Evolutionary conservation across 1,140 invertebrate genomes (phyloP).

Genomic region (Drosophila miranda): DNA sequence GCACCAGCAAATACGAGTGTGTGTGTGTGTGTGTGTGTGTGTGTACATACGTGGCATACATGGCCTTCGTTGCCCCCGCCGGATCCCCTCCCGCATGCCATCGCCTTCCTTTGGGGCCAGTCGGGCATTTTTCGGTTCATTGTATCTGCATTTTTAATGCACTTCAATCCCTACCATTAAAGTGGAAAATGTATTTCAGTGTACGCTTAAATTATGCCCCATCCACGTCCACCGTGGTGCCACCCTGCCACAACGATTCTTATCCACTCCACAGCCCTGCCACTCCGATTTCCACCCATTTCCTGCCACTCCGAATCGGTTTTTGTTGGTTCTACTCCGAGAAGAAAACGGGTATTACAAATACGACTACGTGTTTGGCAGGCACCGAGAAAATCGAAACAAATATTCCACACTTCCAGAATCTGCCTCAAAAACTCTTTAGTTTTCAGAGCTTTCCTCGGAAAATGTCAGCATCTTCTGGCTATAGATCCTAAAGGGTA

Average conservation of each 20-base stretch:
- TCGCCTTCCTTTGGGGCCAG: constrained; percentile 16
- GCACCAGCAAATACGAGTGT: constrained; percentile 9
- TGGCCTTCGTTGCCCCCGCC: constrained; percentile 21
- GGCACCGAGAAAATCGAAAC: too few species aligned
- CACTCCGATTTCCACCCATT: constrained; percentile 4
- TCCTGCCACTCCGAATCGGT: constrained; percentile 43
- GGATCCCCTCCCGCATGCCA: neutral
- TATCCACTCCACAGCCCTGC: constrained; percentile 13
- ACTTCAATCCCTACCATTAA: constrained; percentile 57
- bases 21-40: too few species aligned
- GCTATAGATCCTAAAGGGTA: too few species aligned
- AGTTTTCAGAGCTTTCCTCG: too few species aligned
- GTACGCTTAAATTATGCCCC: constrained; percentile 57
- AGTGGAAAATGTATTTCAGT: constrained; percentile 67
- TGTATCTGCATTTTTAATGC: constrained; percentile 79
- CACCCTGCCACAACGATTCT: neutral
- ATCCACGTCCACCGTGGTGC: constrained; percentile 1
- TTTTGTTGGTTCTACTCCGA: constrained; percentile 8
- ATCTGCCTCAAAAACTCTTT: too few species aligned
- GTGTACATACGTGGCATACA: constrained; percentile 12
- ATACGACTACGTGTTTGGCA: too few species aligned
- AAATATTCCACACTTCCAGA: too few species aligned
- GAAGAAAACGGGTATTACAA: too few species aligned
- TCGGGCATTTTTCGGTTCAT: constrained; percentile 50
- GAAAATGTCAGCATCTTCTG: too few species aligned